These are phyloP conservation scores for Hippoglossus hippoglossus DNA, from an alignment of 2,797 vertebrate genomes.

Conservation along the genomic window DNA sequence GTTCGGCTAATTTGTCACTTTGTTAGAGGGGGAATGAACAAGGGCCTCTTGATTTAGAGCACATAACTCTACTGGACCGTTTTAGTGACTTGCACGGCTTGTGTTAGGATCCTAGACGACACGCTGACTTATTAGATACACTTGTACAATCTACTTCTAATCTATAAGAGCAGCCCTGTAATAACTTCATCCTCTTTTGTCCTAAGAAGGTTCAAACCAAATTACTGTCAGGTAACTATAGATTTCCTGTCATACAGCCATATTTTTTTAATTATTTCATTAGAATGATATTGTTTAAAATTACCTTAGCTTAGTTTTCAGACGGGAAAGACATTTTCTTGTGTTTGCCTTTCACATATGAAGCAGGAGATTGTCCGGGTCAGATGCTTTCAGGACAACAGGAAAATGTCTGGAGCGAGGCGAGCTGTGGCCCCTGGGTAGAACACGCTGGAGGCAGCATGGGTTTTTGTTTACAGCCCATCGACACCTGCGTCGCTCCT, in stretches of 20 bases:
- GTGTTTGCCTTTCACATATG: too few relatives aligned
- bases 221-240: constrained; percentile 10
- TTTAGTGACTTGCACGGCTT: constrained; percentile 41
- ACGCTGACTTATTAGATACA: constrained; percentile 14
- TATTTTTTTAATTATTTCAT: background rate
- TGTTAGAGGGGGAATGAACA: constrained; percentile 81
- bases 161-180: background rate
- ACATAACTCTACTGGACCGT: constrained; percentile 63
- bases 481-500: too few relatives aligned
- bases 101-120: constrained; percentile 22
- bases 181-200: background rate
- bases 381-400: too few relatives aligned
- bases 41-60: constrained; percentile 80
- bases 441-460: too few relatives aligned
- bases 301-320: too few relatives aligned
- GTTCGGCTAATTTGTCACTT: constrained; percentile 90
- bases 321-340: too few relatives aligned
- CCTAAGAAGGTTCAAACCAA: background rate
- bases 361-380: too few relatives aligned
- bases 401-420: too few relatives aligned
- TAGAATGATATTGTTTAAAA: background rate
- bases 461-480: too few relatives aligned
- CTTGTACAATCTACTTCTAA: constrained; percentile 3
- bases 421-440: too few relatives aligned
- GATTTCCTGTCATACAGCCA: background rate